Evolutionary conservation across 2,888 invertebrate species (phyloP).

Genomic region (Tortricodes alternella): DNA sequence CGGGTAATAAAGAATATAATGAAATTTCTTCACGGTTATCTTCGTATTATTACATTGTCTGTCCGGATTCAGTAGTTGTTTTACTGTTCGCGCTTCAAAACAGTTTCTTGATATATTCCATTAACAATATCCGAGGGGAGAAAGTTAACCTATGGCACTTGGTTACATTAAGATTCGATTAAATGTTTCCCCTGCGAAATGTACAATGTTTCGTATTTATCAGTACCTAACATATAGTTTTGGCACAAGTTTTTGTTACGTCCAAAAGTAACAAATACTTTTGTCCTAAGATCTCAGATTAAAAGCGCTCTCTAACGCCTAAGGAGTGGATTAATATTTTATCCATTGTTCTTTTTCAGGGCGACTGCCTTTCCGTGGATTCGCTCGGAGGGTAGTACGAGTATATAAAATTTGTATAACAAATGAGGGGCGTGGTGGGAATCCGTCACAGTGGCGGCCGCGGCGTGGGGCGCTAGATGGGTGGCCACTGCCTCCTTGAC

Average conservation of each 20-base stretch:
- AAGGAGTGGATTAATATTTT: slow-evolving; percentile 30
- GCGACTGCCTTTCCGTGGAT: slow-evolving; percentile 50
- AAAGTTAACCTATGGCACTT: background rate
- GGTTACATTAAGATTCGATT: background rate
- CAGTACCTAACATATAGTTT: background rate
- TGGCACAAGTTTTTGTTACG: background rate
- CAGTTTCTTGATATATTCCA: background rate
- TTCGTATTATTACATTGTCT: slow-evolving; percentile 52
- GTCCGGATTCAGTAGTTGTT: slow-evolving; percentile 56
- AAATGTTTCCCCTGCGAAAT: background rate
- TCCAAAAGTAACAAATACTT: background rate
- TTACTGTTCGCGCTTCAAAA: slow-evolving; percentile 40
- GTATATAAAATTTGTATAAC: slow-evolving; percentile 83
- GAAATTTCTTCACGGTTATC: slow-evolving; percentile 70
- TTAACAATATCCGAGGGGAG: background rate
- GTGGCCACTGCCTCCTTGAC: slow-evolving; percentile 55
- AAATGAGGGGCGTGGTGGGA: slow-evolving; percentile 78
- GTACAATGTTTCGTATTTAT: too few relatives aligned
- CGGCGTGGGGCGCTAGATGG: slow-evolving; percentile 76
- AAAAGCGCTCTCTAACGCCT: slow-evolving; percentile 3
- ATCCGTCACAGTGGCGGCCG: slow-evolving; percentile 80
- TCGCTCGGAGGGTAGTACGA: slow-evolving; percentile 80
- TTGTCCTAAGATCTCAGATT: background rate
- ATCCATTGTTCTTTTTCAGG: slow-evolving; percentile 60
- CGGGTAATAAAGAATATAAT: slow-evolving; percentile 73